A percentile compares a stretch with the other conserved stretches of the same genome.
phyloP scores from a whole-genome alignment of 2,888 invertebrate genomes.

The Folsomia manolachei region DNA sequence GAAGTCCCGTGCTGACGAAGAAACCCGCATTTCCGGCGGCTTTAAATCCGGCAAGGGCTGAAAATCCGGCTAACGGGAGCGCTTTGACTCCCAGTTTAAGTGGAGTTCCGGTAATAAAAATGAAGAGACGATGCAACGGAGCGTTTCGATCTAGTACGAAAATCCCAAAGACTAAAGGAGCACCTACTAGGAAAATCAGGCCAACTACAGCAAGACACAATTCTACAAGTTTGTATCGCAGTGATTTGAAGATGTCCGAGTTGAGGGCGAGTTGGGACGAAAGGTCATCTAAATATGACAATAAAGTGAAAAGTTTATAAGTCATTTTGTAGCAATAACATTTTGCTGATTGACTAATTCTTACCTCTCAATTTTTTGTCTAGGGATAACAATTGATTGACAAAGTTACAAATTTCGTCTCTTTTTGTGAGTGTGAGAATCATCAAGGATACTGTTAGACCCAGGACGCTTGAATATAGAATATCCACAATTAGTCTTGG shows the following conservation, averaged over 20 bases:
- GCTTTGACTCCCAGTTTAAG: neutral
- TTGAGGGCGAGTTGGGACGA: neutral
- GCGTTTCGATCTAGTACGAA: neutral
- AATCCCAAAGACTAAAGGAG: neutral
- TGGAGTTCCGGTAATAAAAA: neutral
- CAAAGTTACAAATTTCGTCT: neutral
- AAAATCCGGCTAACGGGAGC: neutral
- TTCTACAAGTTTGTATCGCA: neutral
- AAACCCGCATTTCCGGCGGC: neutral
- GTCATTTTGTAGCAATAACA: too few relatives aligned
- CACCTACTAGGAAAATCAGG: neutral
- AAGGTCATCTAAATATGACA: neutral
- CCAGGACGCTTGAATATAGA: neutral
- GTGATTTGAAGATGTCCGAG: neutral
- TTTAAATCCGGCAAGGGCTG: neutral
- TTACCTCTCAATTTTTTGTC: neutral
- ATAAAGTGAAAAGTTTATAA: too few relatives aligned
- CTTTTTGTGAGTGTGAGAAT: neutral
- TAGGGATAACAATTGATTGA: neutral
- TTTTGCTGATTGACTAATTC: neutral
- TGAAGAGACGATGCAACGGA: neutral
- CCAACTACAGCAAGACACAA: neutral
- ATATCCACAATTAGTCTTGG: neutral
- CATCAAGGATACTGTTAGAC: neutral
- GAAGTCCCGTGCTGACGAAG: neutral